Conservation (phyloP, 2,888 invertebrate species). For the Lamellibrachia satsuma region DNA sequence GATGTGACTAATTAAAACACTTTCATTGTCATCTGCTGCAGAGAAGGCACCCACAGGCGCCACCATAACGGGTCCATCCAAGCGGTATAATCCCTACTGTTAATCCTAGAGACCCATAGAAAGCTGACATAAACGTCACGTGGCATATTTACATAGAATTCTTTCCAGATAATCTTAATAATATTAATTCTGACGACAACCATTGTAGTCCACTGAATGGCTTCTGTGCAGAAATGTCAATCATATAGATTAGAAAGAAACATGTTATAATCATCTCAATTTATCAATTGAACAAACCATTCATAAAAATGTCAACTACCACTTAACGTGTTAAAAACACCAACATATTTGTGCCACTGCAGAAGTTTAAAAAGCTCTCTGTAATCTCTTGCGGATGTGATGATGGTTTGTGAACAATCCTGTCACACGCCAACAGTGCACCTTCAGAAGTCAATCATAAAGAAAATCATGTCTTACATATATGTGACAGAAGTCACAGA, state of each 20-base stretch:
- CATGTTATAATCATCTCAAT: not conserved
- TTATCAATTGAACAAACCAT: not conserved
- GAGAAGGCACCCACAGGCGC: not conserved
- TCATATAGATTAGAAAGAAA: not conserved
- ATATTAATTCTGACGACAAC: not conserved
- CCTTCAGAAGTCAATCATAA: not conserved
- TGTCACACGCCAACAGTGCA: not conserved
- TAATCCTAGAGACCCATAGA: not conserved
- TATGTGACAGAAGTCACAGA: no score
- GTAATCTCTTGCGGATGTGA: not conserved
- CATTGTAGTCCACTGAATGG: not conserved
- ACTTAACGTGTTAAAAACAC: not conserved
- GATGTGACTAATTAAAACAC: constrained; percentile 5
- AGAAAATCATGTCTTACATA: not conserved
- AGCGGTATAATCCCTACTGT: not conserved
- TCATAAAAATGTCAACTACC: not conserved
- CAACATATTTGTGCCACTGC: not conserved
- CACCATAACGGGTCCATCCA: not conserved
- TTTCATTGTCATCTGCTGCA: not conserved
- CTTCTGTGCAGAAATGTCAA: not conserved
- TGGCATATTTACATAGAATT: not conserved
- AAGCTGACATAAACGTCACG: not conserved
- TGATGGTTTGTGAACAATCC: not conserved
- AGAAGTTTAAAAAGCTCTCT: not conserved
- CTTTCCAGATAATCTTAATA: not conserved